Evolutionary conservation across 2,113 vertebrate genomes (phyloP).

Genomic region (Aspiorhynchus laticeps): DNA sequence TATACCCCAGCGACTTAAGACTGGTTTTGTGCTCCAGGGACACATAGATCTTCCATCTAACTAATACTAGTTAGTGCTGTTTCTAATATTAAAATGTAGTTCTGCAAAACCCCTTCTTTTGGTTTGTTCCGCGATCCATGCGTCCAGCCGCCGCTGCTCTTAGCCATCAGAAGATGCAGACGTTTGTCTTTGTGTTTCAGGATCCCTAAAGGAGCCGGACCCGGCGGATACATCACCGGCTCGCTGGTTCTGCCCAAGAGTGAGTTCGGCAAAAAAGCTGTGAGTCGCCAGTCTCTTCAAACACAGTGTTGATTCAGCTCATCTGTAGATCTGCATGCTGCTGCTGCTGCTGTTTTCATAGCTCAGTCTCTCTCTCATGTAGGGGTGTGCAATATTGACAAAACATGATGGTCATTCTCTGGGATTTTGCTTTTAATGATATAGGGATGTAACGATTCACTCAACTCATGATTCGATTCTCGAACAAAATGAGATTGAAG

Average conservation of each 20-base stretch:
- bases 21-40: too few relatives aligned
- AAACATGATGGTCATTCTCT: background rate
- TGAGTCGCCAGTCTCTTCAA: constrained; percentile 77
- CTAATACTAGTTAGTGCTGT: too few relatives aligned
- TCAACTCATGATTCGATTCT: too few relatives aligned
- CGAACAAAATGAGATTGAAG: too few relatives aligned
- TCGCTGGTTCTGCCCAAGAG: constrained; percentile 92
- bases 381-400: background rate
- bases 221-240: constrained; percentile 93
- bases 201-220: constrained; percentile 93
- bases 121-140: too few relatives aligned
- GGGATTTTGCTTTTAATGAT: too few relatives aligned
- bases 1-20: too few relatives aligned
- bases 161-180: background rate
- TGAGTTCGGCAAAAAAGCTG: constrained; percentile 98
- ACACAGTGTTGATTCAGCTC: background rate
- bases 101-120: too few relatives aligned
- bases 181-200: constrained; percentile 60
- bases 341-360: background rate
- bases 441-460: too few relatives aligned
- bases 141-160: background rate
- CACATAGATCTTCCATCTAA: too few relatives aligned
- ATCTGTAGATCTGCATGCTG: background rate
- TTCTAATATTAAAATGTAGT: too few relatives aligned
- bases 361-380: background rate